Percentiles rank a stretch among this genome's conserved stretches.
Evolutionary conservation across 2,888 invertebrate species (phyloP).

Genomic region (Andrena praecox): DNA sequence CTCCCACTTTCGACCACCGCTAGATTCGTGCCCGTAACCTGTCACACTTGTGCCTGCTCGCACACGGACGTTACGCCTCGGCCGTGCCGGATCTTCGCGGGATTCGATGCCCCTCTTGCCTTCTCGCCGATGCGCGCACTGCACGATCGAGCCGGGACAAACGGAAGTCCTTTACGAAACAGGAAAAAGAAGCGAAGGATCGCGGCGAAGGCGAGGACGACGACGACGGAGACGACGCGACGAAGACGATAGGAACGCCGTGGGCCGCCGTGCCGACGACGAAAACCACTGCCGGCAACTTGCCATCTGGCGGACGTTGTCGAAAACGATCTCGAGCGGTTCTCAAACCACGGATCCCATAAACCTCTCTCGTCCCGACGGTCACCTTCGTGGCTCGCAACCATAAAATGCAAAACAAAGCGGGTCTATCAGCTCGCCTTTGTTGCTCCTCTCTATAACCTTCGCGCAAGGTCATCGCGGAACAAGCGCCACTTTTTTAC

Average conservation of each 20-base stretch:
- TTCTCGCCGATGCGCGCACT: background rate
- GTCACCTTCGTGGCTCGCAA: background rate
- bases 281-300: constrained; percentile 32
- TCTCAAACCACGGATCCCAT: constrained; percentile 41
- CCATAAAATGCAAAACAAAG: background rate
- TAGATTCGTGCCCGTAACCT: constrained; percentile 40
- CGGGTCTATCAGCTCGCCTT: too few relatives aligned
- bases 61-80: constrained; percentile 47
- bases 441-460: too few relatives aligned
- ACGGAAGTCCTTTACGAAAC: constrained; percentile 2
- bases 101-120: background rate
- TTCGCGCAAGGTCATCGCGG: too few relatives aligned
- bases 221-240: constrained; percentile 27
- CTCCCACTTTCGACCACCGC: constrained; percentile 26
- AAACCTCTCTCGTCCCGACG: background rate
- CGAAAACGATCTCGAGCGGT: constrained; percentile 19
- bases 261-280: constrained; percentile 31
- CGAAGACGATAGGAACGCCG: constrained; percentile 33
- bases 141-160: background rate
- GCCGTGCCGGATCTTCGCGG: constrained; percentile 12
- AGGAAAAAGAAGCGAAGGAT: constrained; percentile 20
- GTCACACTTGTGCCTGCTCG: constrained; percentile 48
- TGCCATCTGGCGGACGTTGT: constrained; percentile 56
- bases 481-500: too few relatives aligned
- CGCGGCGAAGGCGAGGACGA: constrained; percentile 38